Evolutionary conservation across 1,140 invertebrate species (phyloP).

Genomic region (Hyles euphorbiae): DNA sequence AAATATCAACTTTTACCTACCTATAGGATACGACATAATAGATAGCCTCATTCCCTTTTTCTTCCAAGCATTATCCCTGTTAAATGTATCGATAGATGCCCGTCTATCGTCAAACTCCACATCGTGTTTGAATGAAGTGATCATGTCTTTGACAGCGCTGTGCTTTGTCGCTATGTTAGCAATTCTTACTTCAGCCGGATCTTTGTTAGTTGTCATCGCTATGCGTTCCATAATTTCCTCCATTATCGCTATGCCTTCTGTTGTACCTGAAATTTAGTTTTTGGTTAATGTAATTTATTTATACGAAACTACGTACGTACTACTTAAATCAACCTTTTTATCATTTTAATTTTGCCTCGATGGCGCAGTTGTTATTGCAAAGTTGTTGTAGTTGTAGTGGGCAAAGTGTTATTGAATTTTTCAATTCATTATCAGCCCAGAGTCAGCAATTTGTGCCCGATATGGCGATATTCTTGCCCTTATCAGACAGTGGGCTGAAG

Average conservation of each 20-base stretch:
- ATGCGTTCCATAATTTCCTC: constrained; percentile 93
- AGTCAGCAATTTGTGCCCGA: no score
- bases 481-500: no score
- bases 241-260: constrained; percentile 80
- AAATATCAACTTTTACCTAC: constrained; percentile 4
- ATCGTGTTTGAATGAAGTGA: constrained; percentile 58
- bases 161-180: constrained; percentile 77
- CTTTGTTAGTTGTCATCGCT: constrained; percentile 78
- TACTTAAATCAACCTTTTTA: no score
- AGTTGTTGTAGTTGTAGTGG: no score
- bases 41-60: constrained; percentile 78
- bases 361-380: no score
- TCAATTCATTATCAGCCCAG: no score
- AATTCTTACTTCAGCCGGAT: constrained; percentile 81
- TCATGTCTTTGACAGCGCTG: constrained; percentile 71
- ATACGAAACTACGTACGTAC: no score
- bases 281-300: no score
- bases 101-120: constrained; percentile 77
- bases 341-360: no score
- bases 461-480: no score
- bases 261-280: constrained; percentile 72
- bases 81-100: constrained; percentile 46
- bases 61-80: constrained; percentile 79
- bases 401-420: no score
- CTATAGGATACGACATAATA: constrained; percentile 76